Evolutionary conservation across 2,113 vertebrate genomes (phyloP).

Genomic region (Protobothrops flavoviridis): DNA sequence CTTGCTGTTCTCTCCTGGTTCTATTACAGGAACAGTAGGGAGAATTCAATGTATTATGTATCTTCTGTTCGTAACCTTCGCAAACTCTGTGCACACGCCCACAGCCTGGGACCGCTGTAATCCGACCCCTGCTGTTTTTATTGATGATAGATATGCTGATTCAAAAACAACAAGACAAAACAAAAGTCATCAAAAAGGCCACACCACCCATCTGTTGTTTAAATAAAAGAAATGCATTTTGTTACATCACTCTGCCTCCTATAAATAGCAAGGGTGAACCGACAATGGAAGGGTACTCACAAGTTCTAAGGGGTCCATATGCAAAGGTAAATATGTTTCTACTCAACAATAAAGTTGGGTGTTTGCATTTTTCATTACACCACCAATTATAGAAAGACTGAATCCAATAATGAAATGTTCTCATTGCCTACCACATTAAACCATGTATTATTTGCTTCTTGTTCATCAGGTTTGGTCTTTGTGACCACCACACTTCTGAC

Average conservation of each 20-base stretch:
- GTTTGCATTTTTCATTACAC: constrained; percentile 7
- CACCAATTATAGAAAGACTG: rapidly evolving
- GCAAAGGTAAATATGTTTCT: constrained; percentile 30
- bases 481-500: background rate
- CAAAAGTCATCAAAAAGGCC: background rate
- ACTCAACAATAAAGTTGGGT: background rate
- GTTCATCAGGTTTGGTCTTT: background rate
- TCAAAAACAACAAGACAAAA: background rate
- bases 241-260: constrained; percentile 9
- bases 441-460: background rate
- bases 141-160: constrained; percentile 30
- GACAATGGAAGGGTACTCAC: constrained; percentile 2
- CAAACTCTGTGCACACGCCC: background rate
- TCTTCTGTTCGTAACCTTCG: constrained; percentile 18
- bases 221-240: constrained; percentile 42
- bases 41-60: constrained; percentile 45
- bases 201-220: constrained; percentile 39
- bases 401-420: background rate
- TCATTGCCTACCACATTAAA: background rate
- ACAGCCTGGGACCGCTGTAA: background rate
- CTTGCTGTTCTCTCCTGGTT: constrained; percentile 32
- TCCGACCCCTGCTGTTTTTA: constrained; percentile 45
- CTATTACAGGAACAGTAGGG: constrained; percentile 50
- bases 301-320: constrained; percentile 22
- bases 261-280: constrained; percentile 42